Percentiles rank a stretch among this genome's conserved stretches.
Evolutionary conservation across 2,113 vertebrate genomes (phyloP).

Genomic region (Cinclus mexicanus): DNA sequence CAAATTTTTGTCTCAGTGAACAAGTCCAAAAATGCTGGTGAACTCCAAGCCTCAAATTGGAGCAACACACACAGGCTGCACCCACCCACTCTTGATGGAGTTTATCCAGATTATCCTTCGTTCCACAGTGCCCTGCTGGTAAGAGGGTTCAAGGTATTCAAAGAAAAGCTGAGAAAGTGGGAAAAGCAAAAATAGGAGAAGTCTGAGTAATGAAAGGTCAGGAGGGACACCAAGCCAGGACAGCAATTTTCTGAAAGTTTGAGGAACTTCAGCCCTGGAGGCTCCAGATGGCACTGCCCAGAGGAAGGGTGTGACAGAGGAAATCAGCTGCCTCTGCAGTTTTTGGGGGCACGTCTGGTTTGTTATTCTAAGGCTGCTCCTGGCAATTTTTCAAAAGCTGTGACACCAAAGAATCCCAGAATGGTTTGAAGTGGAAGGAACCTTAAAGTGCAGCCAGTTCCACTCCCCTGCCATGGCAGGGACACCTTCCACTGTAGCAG

Average conservation of each 20-base stretch:
- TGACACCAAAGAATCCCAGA: neutral
- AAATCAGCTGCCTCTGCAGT: neutral
- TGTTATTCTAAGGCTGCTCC: neutral
- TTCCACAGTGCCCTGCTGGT: neutral
- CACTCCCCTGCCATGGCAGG: neutral
- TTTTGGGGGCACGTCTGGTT: neutral
- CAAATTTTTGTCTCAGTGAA: neutral
- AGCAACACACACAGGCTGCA: neutral
- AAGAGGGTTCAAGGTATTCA: neutral
- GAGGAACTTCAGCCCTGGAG: slow-evolving; percentile 6
- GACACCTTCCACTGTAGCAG: neutral
- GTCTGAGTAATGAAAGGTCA: neutral
- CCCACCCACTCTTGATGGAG: accelerated
- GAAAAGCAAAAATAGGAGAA: slow-evolving; percentile 19
- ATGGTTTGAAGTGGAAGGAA: neutral
- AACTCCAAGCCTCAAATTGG: accelerated
- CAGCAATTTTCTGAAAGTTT: neutral
- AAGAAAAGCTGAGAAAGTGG: slow-evolving; percentile 23
- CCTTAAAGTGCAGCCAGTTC: accelerated
- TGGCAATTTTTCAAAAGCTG: neutral
- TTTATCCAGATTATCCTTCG: neutral
- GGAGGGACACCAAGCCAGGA: neutral
- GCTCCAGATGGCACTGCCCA: neutral
- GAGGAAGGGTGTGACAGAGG: neutral
- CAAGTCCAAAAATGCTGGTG: neutral